These are phyloP conservation scores for Drosophila sucinea DNA, from an alignment of 1,140 invertebrate genomes.

Conservation along the genomic window DNA sequence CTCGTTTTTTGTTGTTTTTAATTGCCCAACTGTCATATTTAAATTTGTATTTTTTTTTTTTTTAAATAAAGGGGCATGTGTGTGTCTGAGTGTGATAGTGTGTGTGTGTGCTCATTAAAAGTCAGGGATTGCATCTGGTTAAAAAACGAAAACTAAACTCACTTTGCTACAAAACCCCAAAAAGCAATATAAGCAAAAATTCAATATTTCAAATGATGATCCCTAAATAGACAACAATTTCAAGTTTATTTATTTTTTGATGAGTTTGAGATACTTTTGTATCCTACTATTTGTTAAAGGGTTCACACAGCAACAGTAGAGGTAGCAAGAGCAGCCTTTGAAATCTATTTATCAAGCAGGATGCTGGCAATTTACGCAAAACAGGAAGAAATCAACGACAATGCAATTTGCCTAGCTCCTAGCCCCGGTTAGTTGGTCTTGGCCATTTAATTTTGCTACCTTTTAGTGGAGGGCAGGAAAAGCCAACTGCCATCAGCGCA, in stretches of 20 bases:
- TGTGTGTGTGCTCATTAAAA: slow-evolving; percentile 51
- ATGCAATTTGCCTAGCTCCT: slow-evolving; percentile 58
- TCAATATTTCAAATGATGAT: neutral
- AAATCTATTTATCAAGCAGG: slow-evolving; percentile 66
- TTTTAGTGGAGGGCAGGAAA: slow-evolving; percentile 51
- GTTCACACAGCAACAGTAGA: neutral
- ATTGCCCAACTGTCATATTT: slow-evolving; percentile 51
- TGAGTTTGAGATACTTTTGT: neutral
- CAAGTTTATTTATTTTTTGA: neutral
- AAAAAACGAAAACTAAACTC: slow-evolving; percentile 11
- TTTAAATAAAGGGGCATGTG: slow-evolving; percentile 28
- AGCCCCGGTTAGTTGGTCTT: slow-evolving; percentile 14
- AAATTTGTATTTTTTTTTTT: neutral
- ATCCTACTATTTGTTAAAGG: neutral
- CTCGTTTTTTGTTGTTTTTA: slow-evolving; percentile 41
- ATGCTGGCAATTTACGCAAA: slow-evolving; percentile 60
- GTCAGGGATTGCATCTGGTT: slow-evolving; percentile 48
- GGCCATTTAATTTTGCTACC: slow-evolving; percentile 57
- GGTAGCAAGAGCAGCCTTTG: neutral
- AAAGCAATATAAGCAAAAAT: slow-evolving; percentile 1
- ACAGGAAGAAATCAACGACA: slow-evolving; percentile 59
- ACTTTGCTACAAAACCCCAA: slow-evolving; percentile 6
- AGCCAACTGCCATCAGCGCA: slow-evolving; percentile 20
- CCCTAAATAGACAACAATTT: neutral
- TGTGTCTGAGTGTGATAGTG: neutral